Percentiles rank a stretch among this genome's conserved stretches.
These are phyloP conservation scores for Aphelinus atriplicis DNA, from an alignment of 1,140 invertebrate genomes.

Conservation along the genomic window DNA sequence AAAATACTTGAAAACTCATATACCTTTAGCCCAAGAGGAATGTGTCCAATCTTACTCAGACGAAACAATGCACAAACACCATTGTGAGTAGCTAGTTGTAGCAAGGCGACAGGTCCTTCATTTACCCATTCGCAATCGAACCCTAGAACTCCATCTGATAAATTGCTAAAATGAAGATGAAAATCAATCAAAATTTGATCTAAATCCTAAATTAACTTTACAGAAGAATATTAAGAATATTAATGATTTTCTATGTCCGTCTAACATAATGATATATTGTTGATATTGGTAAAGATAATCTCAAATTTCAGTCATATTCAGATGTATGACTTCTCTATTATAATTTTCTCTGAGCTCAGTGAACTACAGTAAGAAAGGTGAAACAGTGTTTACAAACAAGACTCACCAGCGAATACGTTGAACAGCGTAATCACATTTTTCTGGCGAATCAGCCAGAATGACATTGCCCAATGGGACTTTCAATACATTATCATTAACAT, in stretches of 20 bases:
- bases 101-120: slow-evolving; percentile 69
- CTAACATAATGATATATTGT: too few species aligned
- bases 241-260: not conserved
- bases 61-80: slow-evolving; percentile 74
- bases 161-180: slow-evolving; percentile 49
- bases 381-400: slow-evolving; percentile 38
- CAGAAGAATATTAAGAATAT: not conserved
- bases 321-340: too few species aligned
- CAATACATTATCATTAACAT: slow-evolving; percentile 41
- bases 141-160: slow-evolving; percentile 67
- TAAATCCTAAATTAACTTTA: not conserved
- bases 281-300: too few species aligned
- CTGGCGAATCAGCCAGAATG: slow-evolving; percentile 59
- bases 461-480: slow-evolving; percentile 54
- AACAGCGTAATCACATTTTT: slow-evolving; percentile 61
- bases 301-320: too few species aligned
- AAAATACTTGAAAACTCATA: slow-evolving; percentile 26
- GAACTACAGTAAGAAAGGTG: not conserved
- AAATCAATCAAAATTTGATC: not conserved
- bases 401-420: slow-evolving; percentile 59
- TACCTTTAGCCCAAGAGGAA: slow-evolving; percentile 70
- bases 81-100: slow-evolving; percentile 72
- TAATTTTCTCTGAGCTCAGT: too few species aligned
- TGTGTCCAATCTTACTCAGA: slow-evolving; percentile 67
- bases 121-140: slow-evolving; percentile 80